phyloP scores from a whole-genome alignment of 2,888 invertebrate genomes.

The Galeopsomyia nigrocyanea region DNA sequence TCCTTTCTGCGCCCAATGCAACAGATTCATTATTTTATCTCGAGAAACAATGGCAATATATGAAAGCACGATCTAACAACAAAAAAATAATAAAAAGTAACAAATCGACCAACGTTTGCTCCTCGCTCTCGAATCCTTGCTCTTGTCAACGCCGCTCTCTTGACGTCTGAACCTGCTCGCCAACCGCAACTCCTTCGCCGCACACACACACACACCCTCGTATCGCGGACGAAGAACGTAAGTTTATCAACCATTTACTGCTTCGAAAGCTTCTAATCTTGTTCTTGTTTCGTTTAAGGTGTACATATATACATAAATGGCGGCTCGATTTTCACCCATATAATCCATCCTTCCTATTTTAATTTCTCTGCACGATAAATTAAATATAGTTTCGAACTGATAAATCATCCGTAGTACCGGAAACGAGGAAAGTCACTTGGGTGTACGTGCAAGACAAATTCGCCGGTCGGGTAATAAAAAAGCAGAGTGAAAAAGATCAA shows the following conservation, averaged over 20 bases:
- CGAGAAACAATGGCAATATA: slow-evolving; percentile 10
- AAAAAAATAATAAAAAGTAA: slow-evolving; percentile 24
- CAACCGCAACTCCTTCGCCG: slow-evolving; percentile 21
- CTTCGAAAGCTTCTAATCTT: slow-evolving; percentile 48
- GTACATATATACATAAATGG: not conserved
- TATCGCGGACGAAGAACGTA: slow-evolving; percentile 47
- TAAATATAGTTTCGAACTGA: not conserved
- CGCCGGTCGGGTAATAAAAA: slow-evolving; percentile 49
- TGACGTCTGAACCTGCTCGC: slow-evolving; percentile 32
- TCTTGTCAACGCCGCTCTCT: slow-evolving; percentile 53
- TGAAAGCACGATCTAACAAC: not conserved
- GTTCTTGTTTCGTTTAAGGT: slow-evolving; percentile 47
- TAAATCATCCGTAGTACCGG: not conserved
- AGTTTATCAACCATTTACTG: slow-evolving; percentile 47
- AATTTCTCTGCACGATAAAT: not conserved
- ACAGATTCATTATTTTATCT: slow-evolving; percentile 35
- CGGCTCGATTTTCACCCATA: slow-evolving; percentile 21
- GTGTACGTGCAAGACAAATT: slow-evolving; percentile 26
- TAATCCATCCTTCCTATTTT: slow-evolving; percentile 19
- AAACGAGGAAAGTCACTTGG: not conserved
- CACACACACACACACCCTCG: slow-evolving; percentile 21
- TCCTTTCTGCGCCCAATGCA: slow-evolving; percentile 43
- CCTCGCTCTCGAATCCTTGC: slow-evolving; percentile 58
- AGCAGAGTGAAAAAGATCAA: slow-evolving; percentile 46
- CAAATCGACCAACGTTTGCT: slow-evolving; percentile 43